Base-by-base conservation (phyloP, 2,797 vertebrate genomes). In the Falco biarmicus region DNA sequence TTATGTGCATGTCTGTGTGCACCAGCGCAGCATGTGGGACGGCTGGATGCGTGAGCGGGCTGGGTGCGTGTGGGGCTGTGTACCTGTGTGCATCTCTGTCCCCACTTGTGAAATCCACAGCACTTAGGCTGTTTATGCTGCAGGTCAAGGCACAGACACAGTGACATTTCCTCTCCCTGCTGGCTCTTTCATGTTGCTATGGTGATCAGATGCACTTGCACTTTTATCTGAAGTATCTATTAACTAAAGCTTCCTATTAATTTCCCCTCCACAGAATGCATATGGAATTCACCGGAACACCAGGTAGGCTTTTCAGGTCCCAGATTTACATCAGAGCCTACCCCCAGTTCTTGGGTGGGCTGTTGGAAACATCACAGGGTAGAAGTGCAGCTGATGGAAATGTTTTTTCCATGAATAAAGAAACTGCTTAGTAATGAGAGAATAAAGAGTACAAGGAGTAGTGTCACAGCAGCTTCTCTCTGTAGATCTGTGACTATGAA, bases 201-300 rank as follows among this genome's bases (percentile, higher is more conserved):
- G 97, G 98, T 91, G 96, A 98, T 95, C 28, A 60, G 96, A 96
- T 95, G 90, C 90, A 89, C 93, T 87, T 19, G 2, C 84, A 57
- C 86, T 97, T 85, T 96, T 73, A 93, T 91, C 85, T 96, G 93
- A 93, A 97, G 97, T 89, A 87, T 95, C 95, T 91, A 96, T 97
- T 97, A 97, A 96, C 84, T 86, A 87, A 74, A 78, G 94, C 95
- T 95, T 93, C 85, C 65, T 84, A 91, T 96, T 95, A 90, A 93
- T 93, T 68, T 82, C 51, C 74, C 87, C 45, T 94, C 84, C 22
- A 1, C 1, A 57, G 66, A 29, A 43, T 24, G 57, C 80, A 48
- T 37, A 20, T 59, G 70, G 93, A 88, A 91, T 84, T 90, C 81
- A 89, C 85, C 11, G 9, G 68, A 93, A 78, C 50, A 28, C 76